Base-by-base conservation (phyloP, 2,888 invertebrate genomes). In the Drosophila fulvimacula region DNA sequence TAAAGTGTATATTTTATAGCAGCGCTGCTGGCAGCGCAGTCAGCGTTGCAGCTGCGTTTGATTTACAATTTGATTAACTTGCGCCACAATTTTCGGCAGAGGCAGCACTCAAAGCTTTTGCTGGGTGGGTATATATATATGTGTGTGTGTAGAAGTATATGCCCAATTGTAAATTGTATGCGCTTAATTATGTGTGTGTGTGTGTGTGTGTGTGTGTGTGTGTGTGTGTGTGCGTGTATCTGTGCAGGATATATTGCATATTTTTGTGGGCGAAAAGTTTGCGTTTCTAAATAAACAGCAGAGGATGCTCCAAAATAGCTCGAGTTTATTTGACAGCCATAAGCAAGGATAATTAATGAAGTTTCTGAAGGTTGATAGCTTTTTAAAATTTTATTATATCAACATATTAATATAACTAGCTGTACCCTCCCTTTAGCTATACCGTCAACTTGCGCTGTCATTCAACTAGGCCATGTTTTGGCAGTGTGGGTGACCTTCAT, bases 51-150 rank as follows among this genome's bases (percentile, higher is more conserved):
- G 60, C 71, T 83, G 79, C 79, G 72, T 73, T 81, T 83, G 82
- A 81, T 84, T 83, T 85, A 67, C 63, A 78, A 76, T 86, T 76
- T 88, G 73, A 82, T 86, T 84, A 84, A 76, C 63, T 62, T 24
- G 53, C 53, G 46, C 63, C 61, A 69, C 56, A 55, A 34, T 41
- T 68, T 69, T 68, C 34, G 51, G 51, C 69, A 53, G 21, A 30
- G 56, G 49, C 24, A 27, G 30, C 30, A 21, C 0, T n/a, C 59
- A 19, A 42, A 64, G 72, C 81, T 81, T 66, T 46, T 41, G 3
- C 17, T 39, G 42, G 46, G 30, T 41, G 52, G 51, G 52, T 49
- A 32, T 32, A n/a, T 5, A 9, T 32, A 36, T 67, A 52, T 52
- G 9, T 10, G 30, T 52, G 15, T 7, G 21, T 52, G 53, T 44